phyloP scores from a whole-genome alignment of 2,888 invertebrate genomes.

The Drosophila pullipes region DNA sequence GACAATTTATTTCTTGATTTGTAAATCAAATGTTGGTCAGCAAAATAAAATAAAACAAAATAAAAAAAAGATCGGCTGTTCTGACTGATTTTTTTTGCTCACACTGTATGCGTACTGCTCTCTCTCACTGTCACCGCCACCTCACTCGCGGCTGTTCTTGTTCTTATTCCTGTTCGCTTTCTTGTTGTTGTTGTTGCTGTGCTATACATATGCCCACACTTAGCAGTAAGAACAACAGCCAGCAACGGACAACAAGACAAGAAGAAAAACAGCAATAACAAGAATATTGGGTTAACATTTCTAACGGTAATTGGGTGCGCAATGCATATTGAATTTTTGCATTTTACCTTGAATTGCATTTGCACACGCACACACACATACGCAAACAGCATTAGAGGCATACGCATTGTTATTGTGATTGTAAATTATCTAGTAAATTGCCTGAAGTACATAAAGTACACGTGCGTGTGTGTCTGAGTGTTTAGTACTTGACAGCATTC shows the following conservation, averaged over 20 bases:
- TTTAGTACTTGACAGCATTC: conserved; percentile 14
- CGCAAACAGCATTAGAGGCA: conserved; percentile 3
- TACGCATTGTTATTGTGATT: conserved; percentile 31
- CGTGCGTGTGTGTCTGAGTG: neutral
- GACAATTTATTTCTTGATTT: neutral
- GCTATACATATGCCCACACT: conserved; percentile 38
- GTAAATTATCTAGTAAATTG: conserved; percentile 34
- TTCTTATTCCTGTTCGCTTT: neutral
- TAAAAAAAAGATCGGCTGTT: neutral
- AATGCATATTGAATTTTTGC: conserved; percentile 52
- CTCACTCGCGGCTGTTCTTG: conserved; percentile 16
- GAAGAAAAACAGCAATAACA: conserved; percentile 41
- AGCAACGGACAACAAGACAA: conserved; percentile 2
- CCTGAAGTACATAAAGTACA: conserved; percentile 24
- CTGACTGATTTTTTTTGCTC: neutral
- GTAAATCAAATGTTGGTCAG: neutral
- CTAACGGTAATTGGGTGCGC: conserved; percentile 58
- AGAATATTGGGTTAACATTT: conserved; percentile 59
- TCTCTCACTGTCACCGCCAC: conserved; percentile 20
- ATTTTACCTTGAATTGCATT: conserved; percentile 51
- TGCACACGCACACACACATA: conserved; percentile 12
- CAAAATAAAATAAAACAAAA: neutral
- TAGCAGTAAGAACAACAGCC: conserved; percentile 5
- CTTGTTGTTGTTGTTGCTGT: conserved; percentile 15
- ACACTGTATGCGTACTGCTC: conserved; percentile 19